Evolutionary conservation across 2,113 vertebrate genomes (phyloP).

Genomic region (Speoplatyrhinus poulsoni): DNA sequence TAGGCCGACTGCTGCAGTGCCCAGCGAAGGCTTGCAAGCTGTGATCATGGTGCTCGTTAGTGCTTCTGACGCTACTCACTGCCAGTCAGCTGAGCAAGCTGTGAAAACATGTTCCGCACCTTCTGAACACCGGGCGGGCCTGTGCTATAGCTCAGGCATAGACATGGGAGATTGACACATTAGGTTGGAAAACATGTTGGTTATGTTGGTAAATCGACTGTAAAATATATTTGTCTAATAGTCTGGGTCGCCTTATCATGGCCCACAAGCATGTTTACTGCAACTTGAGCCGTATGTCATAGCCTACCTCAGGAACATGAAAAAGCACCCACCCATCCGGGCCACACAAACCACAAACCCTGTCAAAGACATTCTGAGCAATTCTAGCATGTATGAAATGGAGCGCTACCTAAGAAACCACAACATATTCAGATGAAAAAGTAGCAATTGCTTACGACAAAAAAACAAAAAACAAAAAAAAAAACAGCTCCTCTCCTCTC

Average conservation of each 20-base stretch:
- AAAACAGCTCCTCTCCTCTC: conserved; percentile 31
- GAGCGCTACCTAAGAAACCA: conserved; percentile 42
- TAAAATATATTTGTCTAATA: conserved; percentile 1
- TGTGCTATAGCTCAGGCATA: no score
- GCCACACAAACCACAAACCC: conserved; percentile 64
- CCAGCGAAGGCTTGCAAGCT: background rate
- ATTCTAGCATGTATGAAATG: conserved; percentile 6
- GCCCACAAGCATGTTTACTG: conserved; percentile 24
- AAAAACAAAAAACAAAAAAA: background rate
- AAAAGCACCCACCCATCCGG: conserved; percentile 69
- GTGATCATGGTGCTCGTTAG: background rate
- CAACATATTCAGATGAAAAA: conserved; percentile 40
- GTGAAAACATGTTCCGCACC: background rate
- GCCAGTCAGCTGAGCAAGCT: background rate
- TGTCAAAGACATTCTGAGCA: conserved; percentile 1
- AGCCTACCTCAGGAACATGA: conserved; percentile 62
- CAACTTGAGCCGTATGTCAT: conserved; percentile 33
- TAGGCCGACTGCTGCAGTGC: background rate
- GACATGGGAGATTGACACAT: no score
- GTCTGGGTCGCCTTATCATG: conserved; percentile 1
- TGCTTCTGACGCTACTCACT: background rate
- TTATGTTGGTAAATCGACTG: conserved; percentile 27
- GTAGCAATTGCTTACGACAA: background rate
- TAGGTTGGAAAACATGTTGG: background rate
- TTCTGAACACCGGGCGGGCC: no score